A percentile compares a stretch with the other conserved stretches of the same genome.
Evolutionary conservation across 2,113 vertebrate species (phyloP).

Genomic region (Herpetotheres cachinnans): DNA sequence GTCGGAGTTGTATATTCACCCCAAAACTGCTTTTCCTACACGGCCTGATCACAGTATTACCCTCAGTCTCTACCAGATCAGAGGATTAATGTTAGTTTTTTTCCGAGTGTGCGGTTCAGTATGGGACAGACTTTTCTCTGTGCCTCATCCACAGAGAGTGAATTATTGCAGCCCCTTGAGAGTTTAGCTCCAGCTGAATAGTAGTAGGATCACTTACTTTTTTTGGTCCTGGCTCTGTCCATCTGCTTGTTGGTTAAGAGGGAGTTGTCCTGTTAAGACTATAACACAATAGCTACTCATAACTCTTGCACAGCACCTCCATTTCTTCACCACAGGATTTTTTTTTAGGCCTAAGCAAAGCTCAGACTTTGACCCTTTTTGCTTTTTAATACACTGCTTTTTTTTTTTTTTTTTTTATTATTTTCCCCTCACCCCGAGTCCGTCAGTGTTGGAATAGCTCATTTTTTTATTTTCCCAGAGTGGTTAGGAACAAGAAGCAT

Average conservation of each 20-base stretch:
- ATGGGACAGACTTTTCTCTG: not conserved
- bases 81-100: not conserved
- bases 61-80: not conserved
- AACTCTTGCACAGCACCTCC: not conserved
- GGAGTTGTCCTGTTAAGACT: not conserved
- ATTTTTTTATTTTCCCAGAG: not conserved
- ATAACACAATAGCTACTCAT: not conserved
- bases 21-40: not conserved
- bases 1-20: not conserved
- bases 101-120: not conserved
- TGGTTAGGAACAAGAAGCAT: not conserved
- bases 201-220: not conserved
- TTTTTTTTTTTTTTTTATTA: too few relatives aligned
- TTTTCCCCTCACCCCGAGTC: rapidly evolving
- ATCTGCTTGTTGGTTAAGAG: not conserved
- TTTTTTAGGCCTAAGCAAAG: not conserved
- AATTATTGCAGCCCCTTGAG: not conserved
- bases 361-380: not conserved
- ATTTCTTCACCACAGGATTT: not conserved
- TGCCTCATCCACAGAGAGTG: not conserved
- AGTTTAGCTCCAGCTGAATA: not conserved
- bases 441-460: not conserved
- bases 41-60: not conserved
- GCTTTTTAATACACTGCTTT: not conserved
- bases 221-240: not conserved